Conservation (phyloP, 2,797 vertebrate genomes). For the Mycteria americana region DNA sequence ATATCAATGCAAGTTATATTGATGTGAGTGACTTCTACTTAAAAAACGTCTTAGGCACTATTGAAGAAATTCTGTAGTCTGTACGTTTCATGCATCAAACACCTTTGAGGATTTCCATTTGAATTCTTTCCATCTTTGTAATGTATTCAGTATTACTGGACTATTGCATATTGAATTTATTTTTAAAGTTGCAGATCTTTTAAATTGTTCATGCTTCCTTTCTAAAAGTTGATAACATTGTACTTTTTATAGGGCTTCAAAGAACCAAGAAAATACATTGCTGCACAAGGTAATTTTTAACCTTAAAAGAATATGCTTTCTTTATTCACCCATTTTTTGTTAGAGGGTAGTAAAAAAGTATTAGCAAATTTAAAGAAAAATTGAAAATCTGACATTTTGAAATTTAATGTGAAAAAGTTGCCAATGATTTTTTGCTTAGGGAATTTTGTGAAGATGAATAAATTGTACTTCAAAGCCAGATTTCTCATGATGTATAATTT, state of each 20-base stretch:
- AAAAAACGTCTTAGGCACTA: not conserved
- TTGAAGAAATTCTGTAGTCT: not conserved
- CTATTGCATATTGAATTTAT: not conserved
- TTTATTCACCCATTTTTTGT: not conserved
- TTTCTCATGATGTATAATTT: not conserved
- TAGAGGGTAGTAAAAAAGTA: not conserved
- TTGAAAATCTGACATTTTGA: not conserved
- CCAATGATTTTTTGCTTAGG: not conserved
- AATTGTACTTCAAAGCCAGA: not conserved
- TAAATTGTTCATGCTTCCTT: not conserved
- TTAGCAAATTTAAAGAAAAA: not conserved
- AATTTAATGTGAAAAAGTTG: not conserved
- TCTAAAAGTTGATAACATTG: not conserved
- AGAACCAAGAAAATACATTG: slow-evolving; percentile 94
- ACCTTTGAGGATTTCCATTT: not conserved
- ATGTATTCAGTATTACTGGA: not conserved
- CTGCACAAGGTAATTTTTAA: slow-evolving; percentile 89
- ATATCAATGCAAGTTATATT: slow-evolving; percentile 97
- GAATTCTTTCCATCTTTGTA: not conserved
- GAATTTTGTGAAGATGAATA: not conserved
- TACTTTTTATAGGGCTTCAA: slow-evolving; percentile 88
- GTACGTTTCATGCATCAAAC: not conserved
- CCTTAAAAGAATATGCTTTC: not conserved
- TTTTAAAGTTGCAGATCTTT: not conserved
- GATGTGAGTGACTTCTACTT: slow-evolving; percentile 78